These are phyloP conservation scores for Coregonus sp. DNA, from an alignment of 2,797 vertebrate genomes.

Conservation along the genomic window DNA sequence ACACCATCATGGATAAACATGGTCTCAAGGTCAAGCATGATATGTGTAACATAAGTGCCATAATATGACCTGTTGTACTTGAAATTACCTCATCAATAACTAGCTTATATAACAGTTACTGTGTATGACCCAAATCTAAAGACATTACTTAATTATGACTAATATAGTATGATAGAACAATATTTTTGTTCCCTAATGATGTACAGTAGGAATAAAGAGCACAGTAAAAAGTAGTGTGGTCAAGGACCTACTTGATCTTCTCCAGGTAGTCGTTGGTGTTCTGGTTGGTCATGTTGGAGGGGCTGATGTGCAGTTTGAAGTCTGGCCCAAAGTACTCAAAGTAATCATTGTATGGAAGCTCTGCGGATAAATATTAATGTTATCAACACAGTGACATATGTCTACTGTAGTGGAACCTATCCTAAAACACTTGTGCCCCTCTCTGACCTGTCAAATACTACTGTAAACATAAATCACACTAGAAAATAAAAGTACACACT, in stretches of 20 bases:
- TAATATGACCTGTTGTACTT: too few species aligned
- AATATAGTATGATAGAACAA: too few species aligned
- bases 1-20: background rate
- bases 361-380: conserved; percentile 36
- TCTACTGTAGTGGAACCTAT: background rate
- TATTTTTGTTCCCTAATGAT: background rate
- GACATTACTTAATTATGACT: too few species aligned
- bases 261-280: conserved; percentile 98
- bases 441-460: background rate
- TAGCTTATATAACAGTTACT: too few species aligned
- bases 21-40: background rate
- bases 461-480: background rate
- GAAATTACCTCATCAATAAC: too few species aligned
- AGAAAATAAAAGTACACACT: background rate
- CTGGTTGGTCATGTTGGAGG: conserved; percentile 99
- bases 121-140: too few species aligned
- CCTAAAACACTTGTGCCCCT: background rate
- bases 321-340: conserved; percentile 99
- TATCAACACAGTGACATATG: background rate
- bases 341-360: conserved; percentile 98
- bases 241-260: conserved; percentile 86
- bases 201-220: background rate
- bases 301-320: conserved; percentile 98
- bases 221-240: background rate
- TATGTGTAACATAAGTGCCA: too few species aligned